Evolutionary conservation across 2,113 vertebrate genomes (phyloP).

Genomic region (Epinephelus moara): DNA sequence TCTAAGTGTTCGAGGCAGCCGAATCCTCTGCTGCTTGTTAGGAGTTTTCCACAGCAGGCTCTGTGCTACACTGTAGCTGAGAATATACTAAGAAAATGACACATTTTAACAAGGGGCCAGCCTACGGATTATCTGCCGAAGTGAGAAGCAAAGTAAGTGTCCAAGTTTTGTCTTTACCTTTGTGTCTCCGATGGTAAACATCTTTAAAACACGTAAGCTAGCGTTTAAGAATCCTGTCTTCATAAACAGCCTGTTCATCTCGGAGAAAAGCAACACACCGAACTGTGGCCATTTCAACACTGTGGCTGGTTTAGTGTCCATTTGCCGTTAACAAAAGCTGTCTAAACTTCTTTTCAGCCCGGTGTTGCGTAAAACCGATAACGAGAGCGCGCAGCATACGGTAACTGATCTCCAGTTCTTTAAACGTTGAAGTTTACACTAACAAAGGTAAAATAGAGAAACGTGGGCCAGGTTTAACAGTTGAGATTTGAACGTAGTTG

Average conservation of each 20-base stretch:
- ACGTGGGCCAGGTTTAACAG: too few relatives aligned
- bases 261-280: neutral
- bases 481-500: neutral
- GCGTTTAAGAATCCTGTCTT: too few relatives aligned
- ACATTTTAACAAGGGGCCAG: conserved; percentile 94
- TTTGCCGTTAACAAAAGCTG: neutral
- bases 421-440: too few relatives aligned
- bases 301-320: neutral
- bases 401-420: neutral
- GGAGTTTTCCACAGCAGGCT: conserved; percentile 1
- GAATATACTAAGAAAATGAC: conserved; percentile 84
- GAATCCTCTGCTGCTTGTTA: conserved; percentile 1
- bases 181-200: neutral
- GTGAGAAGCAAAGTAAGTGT: conserved; percentile 92
- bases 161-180: neutral
- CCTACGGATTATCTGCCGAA: conserved; percentile 94
- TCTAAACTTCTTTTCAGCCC: neutral
- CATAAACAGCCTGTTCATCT: too few relatives aligned
- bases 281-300: too few relatives aligned
- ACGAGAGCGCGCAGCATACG: fast-evolving
- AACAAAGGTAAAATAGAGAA: neutral
- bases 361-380: neutral
- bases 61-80: conserved; percentile 17
- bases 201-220: too few relatives aligned
- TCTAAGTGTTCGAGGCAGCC: conserved; percentile 8